Percentiles rank a stretch among this genome's conserved stretches.
These are phyloP conservation scores for Rattus rattus DNA, from an alignment of 2,113 vertebrate genomes.

Conservation along the genomic window DNA sequence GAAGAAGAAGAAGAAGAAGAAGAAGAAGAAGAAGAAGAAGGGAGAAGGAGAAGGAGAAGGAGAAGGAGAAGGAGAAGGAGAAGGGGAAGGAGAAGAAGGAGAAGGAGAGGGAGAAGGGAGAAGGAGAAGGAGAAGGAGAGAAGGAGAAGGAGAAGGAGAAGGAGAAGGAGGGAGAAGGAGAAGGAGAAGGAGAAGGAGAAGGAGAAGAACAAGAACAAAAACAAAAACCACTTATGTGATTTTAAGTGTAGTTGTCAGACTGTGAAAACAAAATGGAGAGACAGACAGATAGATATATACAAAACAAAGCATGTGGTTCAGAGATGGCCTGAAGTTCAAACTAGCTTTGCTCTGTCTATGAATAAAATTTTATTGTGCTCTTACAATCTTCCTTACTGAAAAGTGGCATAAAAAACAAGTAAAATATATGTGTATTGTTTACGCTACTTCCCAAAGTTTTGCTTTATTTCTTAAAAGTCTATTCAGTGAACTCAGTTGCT, in stretches of 20 bases:
- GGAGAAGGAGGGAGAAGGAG: too few species aligned
- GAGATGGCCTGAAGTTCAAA: background rate
- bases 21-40: too few species aligned
- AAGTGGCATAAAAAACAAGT: background rate
- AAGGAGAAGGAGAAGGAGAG: too few species aligned
- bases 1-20: too few species aligned
- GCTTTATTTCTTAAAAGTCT: background rate
- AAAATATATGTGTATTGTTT: background rate
- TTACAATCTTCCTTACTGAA: background rate
- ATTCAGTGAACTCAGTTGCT: background rate
- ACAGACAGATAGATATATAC: background rate
- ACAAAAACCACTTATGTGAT: background rate
- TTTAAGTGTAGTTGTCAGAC: background rate
- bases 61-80: too few species aligned
- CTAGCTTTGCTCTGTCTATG: background rate
- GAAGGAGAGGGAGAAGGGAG: too few species aligned
- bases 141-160: too few species aligned
- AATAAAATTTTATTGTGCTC: background rate
- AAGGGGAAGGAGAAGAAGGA: too few species aligned
- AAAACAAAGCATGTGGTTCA: background rate
- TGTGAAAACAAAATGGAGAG: background rate
- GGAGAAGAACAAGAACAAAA: too few species aligned
- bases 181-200: too few species aligned
- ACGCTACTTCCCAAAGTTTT: background rate
- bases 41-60: too few species aligned